phyloP scores from a whole-genome alignment of 2,797 vertebrate species.

The Iguana delicatissima region DNA sequence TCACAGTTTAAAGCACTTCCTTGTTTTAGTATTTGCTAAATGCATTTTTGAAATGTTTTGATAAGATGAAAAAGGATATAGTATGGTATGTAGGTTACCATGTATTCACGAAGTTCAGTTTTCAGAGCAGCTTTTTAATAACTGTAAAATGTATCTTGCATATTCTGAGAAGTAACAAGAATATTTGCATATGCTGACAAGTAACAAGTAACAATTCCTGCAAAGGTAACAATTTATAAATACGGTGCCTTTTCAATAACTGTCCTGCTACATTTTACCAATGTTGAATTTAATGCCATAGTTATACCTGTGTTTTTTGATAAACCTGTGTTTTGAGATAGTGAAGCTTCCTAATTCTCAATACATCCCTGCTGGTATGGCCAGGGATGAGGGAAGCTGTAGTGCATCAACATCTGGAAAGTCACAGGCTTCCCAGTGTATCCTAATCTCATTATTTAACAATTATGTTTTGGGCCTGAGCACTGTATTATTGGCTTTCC shows the following conservation, averaged over 20 bases:
- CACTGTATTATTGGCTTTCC: not conserved
- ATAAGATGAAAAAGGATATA: conserved; percentile 43
- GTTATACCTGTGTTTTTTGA: not conserved
- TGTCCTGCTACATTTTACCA: not conserved
- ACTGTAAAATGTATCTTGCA: not conserved
- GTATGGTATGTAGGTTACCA: conserved; percentile 38
- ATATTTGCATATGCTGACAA: not conserved
- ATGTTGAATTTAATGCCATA: not conserved
- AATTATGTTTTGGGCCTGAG: not conserved
- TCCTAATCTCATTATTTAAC: not conserved
- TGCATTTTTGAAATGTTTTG: conserved; percentile 53
- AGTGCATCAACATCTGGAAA: not conserved
- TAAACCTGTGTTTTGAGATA: not conserved
- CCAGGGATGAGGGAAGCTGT: not conserved
- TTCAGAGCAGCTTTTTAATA: conserved; percentile 50
- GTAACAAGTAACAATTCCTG: no score
- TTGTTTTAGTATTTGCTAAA: conserved; percentile 50
- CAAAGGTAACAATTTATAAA: no score
- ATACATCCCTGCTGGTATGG: not conserved
- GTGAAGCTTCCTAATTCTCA: not conserved
- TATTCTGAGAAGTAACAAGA: not conserved
- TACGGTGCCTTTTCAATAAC: not conserved
- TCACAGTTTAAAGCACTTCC: conserved; percentile 45
- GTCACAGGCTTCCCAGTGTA: not conserved
- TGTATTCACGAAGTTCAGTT: conserved; percentile 37